Base-by-base conservation (phyloP, 37 sponge, comb jelly and placozoan genomes). In the Trichoplax adhaerens region DNA sequence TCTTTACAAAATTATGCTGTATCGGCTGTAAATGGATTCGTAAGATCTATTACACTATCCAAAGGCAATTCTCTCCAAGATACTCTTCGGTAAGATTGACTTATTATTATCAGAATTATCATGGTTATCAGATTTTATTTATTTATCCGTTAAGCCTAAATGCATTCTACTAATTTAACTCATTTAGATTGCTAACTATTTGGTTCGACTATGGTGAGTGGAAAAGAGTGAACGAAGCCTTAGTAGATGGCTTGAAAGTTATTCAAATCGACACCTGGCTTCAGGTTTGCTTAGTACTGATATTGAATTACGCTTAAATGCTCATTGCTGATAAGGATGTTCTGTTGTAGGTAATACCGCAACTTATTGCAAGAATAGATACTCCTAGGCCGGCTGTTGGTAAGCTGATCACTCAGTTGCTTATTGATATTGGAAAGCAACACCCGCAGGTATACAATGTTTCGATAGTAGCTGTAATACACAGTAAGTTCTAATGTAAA, bases 311-410 rank as follows among this genome's bases (percentile, higher is more conserved):
- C 10, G 72, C 29, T 12, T n/a, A 7, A 48, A n/a, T 12, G 68
- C 8, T 66, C 8, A 52, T 8, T 50, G 12, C 48, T 66, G 48
- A 8, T 66, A 7, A 52, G 68, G 68, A 66, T 8, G 29, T 6
- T 52, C 7, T 71, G 10, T 6, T 12, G 7, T 64, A 84, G 72
- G 90, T 91, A 7, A 85, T 95, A n/a, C 98, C 98, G 1, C 98
- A 95, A 74, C 83, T 95, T 54, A 95, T 95, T 62, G 98, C 98
- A 10, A 62, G 98, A 53, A 95, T 95, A 4, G 98, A 95, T 73
- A 89, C 88, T 58, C 92, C 89, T n/a, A 64, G 85, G 50, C 58
- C 77, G 8, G 79, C 79, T 5, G 89, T 95, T 4, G 77, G 85
- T 58, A 85, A 86, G 29, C 82, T 91, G 52, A 88, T 95, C 62